Base-by-base conservation (phyloP, 2,888 invertebrate genomes). In the Rhogogaster chlorosoma region DNA sequence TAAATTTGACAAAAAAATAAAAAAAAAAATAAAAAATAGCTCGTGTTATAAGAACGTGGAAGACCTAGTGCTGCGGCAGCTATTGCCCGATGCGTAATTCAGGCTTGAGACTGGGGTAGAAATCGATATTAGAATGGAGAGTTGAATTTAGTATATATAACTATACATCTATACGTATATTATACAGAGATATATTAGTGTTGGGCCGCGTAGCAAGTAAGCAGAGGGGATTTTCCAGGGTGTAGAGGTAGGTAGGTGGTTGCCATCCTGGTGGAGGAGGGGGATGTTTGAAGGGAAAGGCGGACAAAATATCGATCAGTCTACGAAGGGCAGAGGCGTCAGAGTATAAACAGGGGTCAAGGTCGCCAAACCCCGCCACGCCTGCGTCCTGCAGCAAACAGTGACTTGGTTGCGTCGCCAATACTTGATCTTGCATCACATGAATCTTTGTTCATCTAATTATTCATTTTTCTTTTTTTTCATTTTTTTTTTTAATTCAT, bases 221-320 rank as follows among this genome's bases (percentile, higher is more conserved):
- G 53, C 45, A 29, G 32, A 32, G 29, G 77, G 53, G 32, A 67
- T 77, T 77, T 77, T 49, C 77, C 32, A 77, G 45, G 49, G 77
- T 32, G 53, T 77, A n/a, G 38, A 22, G 36, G 88, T 85, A 86
- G 83, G 84, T 53, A 73, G 85, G 70, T 42, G 36, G 70, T 32
- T 22, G 77, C 29, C 29, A 32, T 77, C 29, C n/a, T n/a, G n/a
- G n/a, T n/a, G n/a, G n/a, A n/a, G 53, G 7, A 22, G 22, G 80
- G 70, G 86, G 53, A 57, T 80, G 84, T 85, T 85, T 86, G 86
- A 86, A 85, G 86, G 84, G 85, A 86, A 87, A 87, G 85, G 83
- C 88, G 87, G 88, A 88, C 85, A 87, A 89, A 88, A 90, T 92
- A 93, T 92, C 92, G 92, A 93, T 90, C 92, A 89, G 92, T 90